Conservation (phyloP, 2,113 vertebrate species). For the Tauraco erythrolophus region DNA sequence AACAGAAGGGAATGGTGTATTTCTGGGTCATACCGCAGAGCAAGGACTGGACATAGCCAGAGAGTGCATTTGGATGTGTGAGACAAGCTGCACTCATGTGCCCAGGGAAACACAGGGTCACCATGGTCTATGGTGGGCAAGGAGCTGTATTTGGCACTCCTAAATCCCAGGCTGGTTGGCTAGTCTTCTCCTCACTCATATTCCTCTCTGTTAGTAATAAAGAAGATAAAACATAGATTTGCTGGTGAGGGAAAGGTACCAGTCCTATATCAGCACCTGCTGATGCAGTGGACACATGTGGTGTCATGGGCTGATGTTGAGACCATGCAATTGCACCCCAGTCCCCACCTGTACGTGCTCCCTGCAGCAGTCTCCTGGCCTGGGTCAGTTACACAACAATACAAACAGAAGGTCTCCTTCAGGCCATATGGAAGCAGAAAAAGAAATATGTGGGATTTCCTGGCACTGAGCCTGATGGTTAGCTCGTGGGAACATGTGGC, state of each 20-base stretch:
- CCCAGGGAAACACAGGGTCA: not conserved
- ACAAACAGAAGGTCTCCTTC: not conserved
- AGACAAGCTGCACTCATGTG: not conserved
- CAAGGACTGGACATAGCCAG: not conserved
- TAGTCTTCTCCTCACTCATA: not conserved
- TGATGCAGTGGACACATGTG: rapidly evolving
- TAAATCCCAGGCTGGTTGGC: not conserved
- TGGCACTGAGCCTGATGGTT: rapidly evolving
- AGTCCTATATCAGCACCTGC: not conserved
- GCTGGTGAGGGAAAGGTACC: not conserved
- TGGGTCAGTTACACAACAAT: not conserved
- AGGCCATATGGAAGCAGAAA: not conserved
- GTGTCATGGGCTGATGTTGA: not conserved
- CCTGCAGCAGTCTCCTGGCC: not conserved
- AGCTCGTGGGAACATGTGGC: not conserved
- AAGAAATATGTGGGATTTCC: not conserved
- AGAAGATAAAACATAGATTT: not conserved
- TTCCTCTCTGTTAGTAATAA: not conserved
- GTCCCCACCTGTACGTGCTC: not conserved
- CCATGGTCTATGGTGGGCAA: not conserved
- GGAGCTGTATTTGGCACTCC: not conserved
- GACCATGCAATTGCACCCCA: not conserved
- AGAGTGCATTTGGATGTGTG: not conserved
- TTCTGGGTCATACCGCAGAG: not conserved
- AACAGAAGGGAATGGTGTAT: not conserved